Percentiles rank a stretch among this genome's conserved stretches.
Evolutionary conservation across 2,888 invertebrate genomes (phyloP).

Genomic region (Megamerina dolium): DNA sequence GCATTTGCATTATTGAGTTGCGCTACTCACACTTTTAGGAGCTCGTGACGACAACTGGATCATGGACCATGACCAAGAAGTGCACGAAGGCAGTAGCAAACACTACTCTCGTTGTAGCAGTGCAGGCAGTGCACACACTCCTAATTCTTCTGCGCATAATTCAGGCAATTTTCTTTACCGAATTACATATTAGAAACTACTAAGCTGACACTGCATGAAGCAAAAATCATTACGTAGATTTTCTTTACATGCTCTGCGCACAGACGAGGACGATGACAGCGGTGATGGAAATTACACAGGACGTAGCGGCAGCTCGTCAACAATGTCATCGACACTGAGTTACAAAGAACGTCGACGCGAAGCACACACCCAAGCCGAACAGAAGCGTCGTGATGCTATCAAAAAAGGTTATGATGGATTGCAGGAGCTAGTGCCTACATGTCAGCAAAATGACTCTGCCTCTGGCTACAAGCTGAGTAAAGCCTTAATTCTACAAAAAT

Average conservation of each 20-base stretch:
- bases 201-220: no score
- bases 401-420: conserved; percentile 94
- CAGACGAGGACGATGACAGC: conserved; percentile 60
- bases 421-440: conserved; percentile 88
- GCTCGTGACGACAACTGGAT: conserved; percentile 22
- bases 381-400: conserved; percentile 93
- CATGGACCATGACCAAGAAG: conserved; percentile 52
- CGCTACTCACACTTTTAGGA: no score
- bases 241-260: conserved; percentile 4
- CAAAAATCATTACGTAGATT: conserved; percentile 10
- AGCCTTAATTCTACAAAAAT: conserved; percentile 87
- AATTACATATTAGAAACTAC: neutral
- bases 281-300: conserved; percentile 55
- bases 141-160: conserved; percentile 74
- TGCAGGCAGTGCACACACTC: conserved; percentile 70
- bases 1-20: no score
- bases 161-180: conserved; percentile 53
- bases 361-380: conserved; percentile 94
- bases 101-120: conserved; percentile 70
- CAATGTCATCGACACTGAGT: conserved; percentile 56
- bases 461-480: conserved; percentile 93
- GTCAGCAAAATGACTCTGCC: conserved; percentile 79
- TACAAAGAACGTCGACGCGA: conserved; percentile 91
- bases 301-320: conserved; percentile 23
- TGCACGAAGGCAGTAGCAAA: conserved; percentile 51